phyloP scores from a whole-genome alignment of 2,797 vertebrate genomes.

The Micropoecilia bifurca region DNA sequence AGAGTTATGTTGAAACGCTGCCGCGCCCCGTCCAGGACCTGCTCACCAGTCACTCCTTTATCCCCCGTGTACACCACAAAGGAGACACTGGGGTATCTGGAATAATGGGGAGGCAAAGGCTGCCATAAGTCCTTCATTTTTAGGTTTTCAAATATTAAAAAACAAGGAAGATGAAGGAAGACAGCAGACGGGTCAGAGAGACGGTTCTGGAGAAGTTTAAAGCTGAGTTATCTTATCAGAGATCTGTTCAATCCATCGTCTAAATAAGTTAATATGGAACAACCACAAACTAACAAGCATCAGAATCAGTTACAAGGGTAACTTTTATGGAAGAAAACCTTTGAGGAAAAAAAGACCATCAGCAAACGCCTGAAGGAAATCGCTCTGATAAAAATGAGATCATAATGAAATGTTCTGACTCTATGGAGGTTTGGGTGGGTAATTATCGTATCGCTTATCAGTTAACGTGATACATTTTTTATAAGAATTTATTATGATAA shows the following conservation, averaged over 20 bases:
- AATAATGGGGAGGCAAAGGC: neutral
- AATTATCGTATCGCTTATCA: no score
- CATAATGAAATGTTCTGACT: neutral
- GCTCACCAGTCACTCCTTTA: slow-evolving; percentile 80
- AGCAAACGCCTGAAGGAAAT: neutral
- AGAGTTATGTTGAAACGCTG: slow-evolving; percentile 90
- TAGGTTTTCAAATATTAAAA: neutral
- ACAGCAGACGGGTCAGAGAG: neutral
- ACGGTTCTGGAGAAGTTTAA: neutral
- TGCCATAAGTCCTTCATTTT: neutral
- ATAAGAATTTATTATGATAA: no score
- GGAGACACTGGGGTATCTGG: slow-evolving; percentile 82
- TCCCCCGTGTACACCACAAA: slow-evolving; percentile 93
- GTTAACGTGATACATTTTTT: no score
- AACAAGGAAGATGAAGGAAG: neutral
- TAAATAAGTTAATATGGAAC: neutral
- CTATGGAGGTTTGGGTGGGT: neutral
- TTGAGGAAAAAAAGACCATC: no score
- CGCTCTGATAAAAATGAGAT: neutral
- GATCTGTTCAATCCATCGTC: neutral
- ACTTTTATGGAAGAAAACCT: neutral
- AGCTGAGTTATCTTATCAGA: neutral
- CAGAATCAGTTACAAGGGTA: no score
- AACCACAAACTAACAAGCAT: neutral
- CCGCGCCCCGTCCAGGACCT: slow-evolving; percentile 87